A percentile compares a stretch with the other conserved stretches of the same genome.
Evolutionary conservation across 2,797 vertebrate genomes (phyloP).

Genomic region (Ambastaia sidthimunki): DNA sequence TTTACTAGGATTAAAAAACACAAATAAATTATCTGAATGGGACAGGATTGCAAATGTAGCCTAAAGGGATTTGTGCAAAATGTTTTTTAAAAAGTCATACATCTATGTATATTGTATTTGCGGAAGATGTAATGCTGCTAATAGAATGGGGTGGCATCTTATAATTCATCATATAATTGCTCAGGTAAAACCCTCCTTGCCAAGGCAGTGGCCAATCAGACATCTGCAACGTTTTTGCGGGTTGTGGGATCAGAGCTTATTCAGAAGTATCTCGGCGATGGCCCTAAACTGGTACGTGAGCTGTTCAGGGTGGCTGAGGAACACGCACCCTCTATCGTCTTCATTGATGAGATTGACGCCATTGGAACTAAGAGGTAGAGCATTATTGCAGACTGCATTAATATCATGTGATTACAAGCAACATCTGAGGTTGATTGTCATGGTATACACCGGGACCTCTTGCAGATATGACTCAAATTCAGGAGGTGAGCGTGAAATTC

Average conservation of each 20-base stretch:
- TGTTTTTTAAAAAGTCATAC: no score
- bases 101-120: no score
- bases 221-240: constrained; percentile 92
- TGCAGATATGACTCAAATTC: constrained; percentile 96
- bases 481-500: constrained; percentile 94
- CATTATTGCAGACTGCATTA: background rate
- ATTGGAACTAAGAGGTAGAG: constrained; percentile 93
- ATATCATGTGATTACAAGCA: background rate
- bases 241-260: constrained; percentile 97
- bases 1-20: no score
- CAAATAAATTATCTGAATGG: no score
- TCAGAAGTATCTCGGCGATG: constrained; percentile 95
- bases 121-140: background rate
- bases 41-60: no score
- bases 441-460: background rate
- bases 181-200: constrained; percentile 95
- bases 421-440: background rate
- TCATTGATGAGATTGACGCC: constrained; percentile 96
- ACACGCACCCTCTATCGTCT: constrained; percentile 93
- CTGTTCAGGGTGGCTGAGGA: constrained; percentile 95
- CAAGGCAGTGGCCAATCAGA: constrained; percentile 97
- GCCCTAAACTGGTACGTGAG: constrained; percentile 93
- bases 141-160: background rate
- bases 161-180: background rate
- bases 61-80: no score